Conservation (phyloP, 2,113 vertebrate genomes). For the Lagopus leucura region DNA sequence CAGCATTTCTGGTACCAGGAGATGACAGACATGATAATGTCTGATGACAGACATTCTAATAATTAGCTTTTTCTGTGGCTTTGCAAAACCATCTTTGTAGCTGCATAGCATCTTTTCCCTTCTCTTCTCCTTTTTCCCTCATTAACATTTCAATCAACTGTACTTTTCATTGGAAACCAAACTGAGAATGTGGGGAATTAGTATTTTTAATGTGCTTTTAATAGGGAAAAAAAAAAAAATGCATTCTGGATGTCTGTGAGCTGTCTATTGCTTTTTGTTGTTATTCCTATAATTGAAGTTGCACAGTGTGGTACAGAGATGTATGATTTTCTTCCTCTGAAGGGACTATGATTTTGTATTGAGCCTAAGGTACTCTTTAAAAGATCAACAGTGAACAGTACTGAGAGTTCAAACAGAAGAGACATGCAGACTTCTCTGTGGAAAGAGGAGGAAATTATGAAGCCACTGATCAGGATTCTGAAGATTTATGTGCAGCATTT, state of each 20-base stretch:
- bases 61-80: conserved; percentile 19
- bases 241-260: neutral
- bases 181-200: neutral
- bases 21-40: conserved; percentile 12
- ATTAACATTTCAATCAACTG: conserved; percentile 56
- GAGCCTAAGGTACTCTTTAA: neutral
- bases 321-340: neutral
- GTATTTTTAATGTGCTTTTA: conserved; percentile 24
- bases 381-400: neutral
- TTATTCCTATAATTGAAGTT: conserved; percentile 6
- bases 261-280: conserved; percentile 28
- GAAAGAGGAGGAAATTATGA: neutral
- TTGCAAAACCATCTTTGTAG: neutral
- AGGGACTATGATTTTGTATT: neutral
- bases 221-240: neutral
- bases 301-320: neutral
- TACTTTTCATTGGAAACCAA: conserved; percentile 18
- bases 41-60: conserved; percentile 33
- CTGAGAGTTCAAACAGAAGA: neutral
- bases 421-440: neutral
- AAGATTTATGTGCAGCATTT: neutral
- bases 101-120: neutral
- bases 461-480: neutral
- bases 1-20: conserved; percentile 4
- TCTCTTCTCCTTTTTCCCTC: neutral